These are phyloP conservation scores for Grammomys dolichurus DNA, from an alignment of 2,113 vertebrate genomes.

Conservation along the genomic window DNA sequence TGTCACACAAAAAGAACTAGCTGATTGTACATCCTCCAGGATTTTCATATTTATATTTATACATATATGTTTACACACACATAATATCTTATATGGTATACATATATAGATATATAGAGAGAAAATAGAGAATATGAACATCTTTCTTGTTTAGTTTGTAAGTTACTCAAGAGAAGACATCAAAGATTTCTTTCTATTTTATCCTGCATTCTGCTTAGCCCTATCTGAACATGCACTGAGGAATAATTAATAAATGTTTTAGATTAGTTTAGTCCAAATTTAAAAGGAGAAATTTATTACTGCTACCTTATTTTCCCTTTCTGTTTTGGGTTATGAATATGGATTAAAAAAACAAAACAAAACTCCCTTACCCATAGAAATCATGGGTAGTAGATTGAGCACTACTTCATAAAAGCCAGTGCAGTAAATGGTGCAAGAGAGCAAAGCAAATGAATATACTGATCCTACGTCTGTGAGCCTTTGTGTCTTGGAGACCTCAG, in stretches of 20 bases:
- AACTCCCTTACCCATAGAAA: not conserved
- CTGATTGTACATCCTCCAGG: not conserved
- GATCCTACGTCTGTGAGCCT: not conserved
- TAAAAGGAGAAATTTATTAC: not conserved
- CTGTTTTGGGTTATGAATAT: not conserved
- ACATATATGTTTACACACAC: not conserved
- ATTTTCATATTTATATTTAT: not conserved
- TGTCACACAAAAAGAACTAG: fast-evolving
- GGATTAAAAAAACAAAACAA: not conserved
- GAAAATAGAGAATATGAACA: not conserved
- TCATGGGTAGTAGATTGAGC: not conserved
- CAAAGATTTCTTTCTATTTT: not conserved
- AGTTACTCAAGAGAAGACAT: not conserved
- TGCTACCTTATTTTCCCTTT: conserved; percentile 29
- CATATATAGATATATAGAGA: not conserved
- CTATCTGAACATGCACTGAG: not conserved
- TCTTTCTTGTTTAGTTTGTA: not conserved
- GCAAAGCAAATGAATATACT: not conserved
- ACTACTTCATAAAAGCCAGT: not conserved
- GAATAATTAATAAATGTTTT: conserved; percentile 17
- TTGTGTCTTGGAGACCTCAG: conserved; percentile 54
- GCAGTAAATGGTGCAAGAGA: not conserved
- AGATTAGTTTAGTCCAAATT: conserved; percentile 2
- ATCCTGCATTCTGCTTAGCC: not conserved
- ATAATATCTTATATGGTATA: not conserved